Base-by-base conservation (phyloP, 2,888 invertebrate genomes). In the Drosophila falleni region DNA sequence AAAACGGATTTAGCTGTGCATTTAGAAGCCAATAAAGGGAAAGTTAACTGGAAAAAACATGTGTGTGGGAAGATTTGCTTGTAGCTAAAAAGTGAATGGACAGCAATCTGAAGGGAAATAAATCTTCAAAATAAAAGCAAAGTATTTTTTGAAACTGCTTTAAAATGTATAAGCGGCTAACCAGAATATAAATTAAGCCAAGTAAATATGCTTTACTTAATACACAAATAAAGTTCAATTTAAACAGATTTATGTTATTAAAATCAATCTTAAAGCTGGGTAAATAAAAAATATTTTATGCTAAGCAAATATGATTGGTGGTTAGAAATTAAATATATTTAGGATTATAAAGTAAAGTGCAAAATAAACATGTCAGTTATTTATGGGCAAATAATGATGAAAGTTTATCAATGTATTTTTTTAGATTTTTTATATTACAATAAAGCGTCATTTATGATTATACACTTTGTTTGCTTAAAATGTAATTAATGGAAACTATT, bases 1-100 rank as follows among this genome's bases (percentile, higher is more conserved):
- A 78, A 75, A 81, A 86, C 85, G 87, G 79, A 87, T 87, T 85
- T 85, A 71, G 71, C 74, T 79, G 59, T 78, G 81, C 84, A 84
- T 82, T 86, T 81, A 78, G 80, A 80, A 86, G 82, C 82, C 87
- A 87, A 86, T 87, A 82, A 87, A 76, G 53, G 53, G 54, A 66
- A 76, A 75, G 68, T 75, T 80, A 72, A 68, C 85, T 66, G 55
- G 47, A 49, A 67, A 53, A 61, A 60, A 23, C 23, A 23, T 58
- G 44, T 44, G 42, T 33, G 33, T 41, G 55, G 42, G 31, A 16
- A 31, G 31, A 23, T 29, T 16, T 31, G 2, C 5, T 33, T 5
- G n/a, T n/a, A 19, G 42, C 42, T 55, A 55, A 35, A 55, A 55
- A 55, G 55, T 56, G 35, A 46, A 56, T 46, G 44, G 56, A 56